Evolutionary conservation across 2,797 vertebrate genomes (phyloP).

Genomic region (Heterohyrax brucei): DNA sequence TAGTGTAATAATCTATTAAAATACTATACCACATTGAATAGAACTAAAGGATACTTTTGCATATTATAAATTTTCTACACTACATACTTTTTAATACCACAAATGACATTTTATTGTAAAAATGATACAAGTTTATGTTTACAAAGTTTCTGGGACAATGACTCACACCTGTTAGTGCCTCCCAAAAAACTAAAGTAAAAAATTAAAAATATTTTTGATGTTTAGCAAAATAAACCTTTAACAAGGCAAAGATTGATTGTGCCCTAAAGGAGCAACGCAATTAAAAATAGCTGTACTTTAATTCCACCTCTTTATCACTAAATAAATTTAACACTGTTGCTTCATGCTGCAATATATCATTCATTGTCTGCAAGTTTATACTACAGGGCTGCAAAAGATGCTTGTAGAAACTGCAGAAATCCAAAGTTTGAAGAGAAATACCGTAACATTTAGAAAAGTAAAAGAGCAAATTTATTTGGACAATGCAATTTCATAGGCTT

Average conservation of each 20-base stretch:
- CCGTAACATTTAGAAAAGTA: background rate
- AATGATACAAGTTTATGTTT: background rate
- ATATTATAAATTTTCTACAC: slow-evolving; percentile 64
- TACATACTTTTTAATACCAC: background rate
- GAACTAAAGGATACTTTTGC: background rate
- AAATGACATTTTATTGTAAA: slow-evolving; percentile 48
- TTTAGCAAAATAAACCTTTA: background rate
- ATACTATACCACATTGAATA: background rate
- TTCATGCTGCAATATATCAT: background rate
- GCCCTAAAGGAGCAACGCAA: background rate
- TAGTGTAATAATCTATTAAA: background rate
- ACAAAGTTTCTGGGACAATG: background rate
- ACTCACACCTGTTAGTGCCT: background rate
- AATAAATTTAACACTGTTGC: background rate
- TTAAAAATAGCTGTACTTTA: slow-evolving; percentile 68
- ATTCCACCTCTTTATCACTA: slow-evolving; percentile 60
- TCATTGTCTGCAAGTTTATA: background rate
- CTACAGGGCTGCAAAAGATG: background rate
- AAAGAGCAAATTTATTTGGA: background rate
- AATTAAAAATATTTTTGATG: background rate
- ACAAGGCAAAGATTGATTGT: background rate
- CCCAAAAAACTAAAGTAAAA: slow-evolving; percentile 29
- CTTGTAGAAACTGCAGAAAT: background rate
- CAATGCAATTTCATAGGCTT: background rate
- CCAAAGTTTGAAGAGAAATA: background rate